Evolutionary conservation across 2,797 vertebrate species (phyloP), one percentile per base, ranked within the genome.

Genomic region (Malurus leucopterus): DNA sequence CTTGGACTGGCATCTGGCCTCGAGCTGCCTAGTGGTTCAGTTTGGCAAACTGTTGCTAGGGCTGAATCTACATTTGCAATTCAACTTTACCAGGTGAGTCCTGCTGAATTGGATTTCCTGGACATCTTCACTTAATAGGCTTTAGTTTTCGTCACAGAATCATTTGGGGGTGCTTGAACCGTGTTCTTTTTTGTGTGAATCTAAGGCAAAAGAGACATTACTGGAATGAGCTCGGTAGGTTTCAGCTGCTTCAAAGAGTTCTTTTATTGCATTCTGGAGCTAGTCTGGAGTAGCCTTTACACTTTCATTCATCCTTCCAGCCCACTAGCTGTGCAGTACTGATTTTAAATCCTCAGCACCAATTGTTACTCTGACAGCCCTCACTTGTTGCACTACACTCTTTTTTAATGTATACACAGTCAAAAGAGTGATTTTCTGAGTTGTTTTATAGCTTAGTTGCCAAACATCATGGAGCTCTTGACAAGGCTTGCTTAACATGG

Each of bases 251-350:
- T 15, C 1, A 20, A 5, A 44, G 8, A 15, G 3, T 68, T 43
- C 4, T 47, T 61, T 75, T 34, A 11, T 26, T 57, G 27, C 13
- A 44, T 20, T 46, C 13, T 78, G 41, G 38, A 81, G 38, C 26
- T 71, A 57, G 4, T 34, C 34, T 49, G 34, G 63, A 41, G 16
- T 49, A 61, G 3, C 1, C 15, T 44, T 43, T 13, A 6, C 7
- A 4, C 14, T 29, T 19, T 49, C 65, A 8, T 23, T 64, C 34
- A 46, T n/a, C 43, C 6, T 46, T 19, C 9, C 16, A 36, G 12
- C 0, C 7, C 6, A 9, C 6, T 55, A 55, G 32, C 21, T 49
- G 6, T 18, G 9, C 13, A 74, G 6, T 15, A 23, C 4, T 4
- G 5, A 41, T 68, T 86, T 80, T 23, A 57, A 40, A 29, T 65